Percentiles rank a stretch among this genome's conserved stretches.
phyloP scores from a whole-genome alignment of 1,140 invertebrate species.

The Saccostrea glomerata region DNA sequence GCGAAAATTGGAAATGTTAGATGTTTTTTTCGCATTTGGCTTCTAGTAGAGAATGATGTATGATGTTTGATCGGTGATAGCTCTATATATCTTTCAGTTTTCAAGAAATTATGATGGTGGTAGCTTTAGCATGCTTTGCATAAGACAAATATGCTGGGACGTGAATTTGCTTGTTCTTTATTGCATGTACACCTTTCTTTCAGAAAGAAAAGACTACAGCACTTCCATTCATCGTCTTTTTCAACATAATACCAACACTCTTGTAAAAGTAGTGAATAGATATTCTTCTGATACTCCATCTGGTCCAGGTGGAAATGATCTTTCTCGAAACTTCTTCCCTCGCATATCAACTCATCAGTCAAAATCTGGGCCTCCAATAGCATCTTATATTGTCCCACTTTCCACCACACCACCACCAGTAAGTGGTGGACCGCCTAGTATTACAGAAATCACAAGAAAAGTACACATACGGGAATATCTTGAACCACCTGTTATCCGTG shows the following conservation, averaged over 20 bases:
- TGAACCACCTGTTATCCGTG: not conserved
- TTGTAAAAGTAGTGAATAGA: constrained; percentile 7
- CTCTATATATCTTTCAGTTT: not conserved
- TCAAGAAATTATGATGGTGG: not conserved
- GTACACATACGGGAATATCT: not conserved
- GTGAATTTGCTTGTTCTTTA: not conserved
- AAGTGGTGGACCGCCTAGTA: not conserved
- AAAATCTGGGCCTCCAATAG: not conserved
- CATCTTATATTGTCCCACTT: not conserved
- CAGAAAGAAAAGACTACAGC: not conserved
- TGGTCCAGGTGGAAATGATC: not conserved
- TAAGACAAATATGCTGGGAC: not conserved
- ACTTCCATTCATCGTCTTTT: constrained; percentile 13
- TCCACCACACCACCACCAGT: constrained; percentile 3
- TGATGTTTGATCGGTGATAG: not conserved
- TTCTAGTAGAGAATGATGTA: not conserved
- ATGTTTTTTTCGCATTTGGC: not conserved
- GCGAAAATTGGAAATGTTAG: not conserved
- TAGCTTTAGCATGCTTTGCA: not conserved
- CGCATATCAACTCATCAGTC: not conserved
- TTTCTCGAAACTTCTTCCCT: not conserved
- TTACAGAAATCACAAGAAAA: not conserved
- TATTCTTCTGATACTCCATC: not conserved
- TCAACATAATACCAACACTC: not conserved
- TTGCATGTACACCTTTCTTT: constrained; percentile 22